Conservation (phyloP, 1,140 invertebrate genomes). For the Acromyrmex charruanus region DNA sequence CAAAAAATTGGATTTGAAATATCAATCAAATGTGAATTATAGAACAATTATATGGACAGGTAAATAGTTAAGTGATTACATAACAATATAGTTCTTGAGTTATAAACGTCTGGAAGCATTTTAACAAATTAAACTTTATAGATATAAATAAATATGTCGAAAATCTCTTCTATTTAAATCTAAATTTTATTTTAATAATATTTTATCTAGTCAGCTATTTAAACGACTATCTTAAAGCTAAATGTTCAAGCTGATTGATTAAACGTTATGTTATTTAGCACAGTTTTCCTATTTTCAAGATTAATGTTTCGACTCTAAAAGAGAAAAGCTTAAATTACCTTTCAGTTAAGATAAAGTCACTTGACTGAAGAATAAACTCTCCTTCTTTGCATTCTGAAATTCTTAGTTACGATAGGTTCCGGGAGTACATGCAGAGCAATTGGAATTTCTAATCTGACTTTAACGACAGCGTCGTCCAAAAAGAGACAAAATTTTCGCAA, state of each 20-base stretch:
- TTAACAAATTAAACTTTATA: not conserved
- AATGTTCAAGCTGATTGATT: slow-evolving; percentile 9
- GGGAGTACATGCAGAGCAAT: slow-evolving; percentile 8
- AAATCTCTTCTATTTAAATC: not conserved
- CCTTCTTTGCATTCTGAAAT: slow-evolving; percentile 16
- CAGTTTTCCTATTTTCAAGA: slow-evolving; percentile 1
- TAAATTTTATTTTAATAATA: not conserved
- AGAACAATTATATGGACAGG: not conserved
- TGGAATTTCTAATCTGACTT: slow-evolving; percentile 42
- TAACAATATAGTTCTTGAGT: not conserved
- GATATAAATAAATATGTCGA: not conserved
- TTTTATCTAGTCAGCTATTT: not conserved
- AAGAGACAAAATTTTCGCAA: slow-evolving; percentile 33
- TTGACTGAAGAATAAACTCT: slow-evolving; percentile 24
- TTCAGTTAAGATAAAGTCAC: slow-evolving; percentile 17
- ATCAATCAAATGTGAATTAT: not conserved
- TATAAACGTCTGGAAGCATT: not conserved
- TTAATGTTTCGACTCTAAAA: not conserved
- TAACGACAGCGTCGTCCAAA: not conserved
- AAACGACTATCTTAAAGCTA: not conserved
- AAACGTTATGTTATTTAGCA: slow-evolving; percentile 8
- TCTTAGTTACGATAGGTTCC: slow-evolving; percentile 6
- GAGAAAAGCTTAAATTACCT: slow-evolving; percentile 10
- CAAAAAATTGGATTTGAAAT: not conserved
- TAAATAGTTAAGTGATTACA: not conserved